These are phyloP conservation scores for Aptenodytes patagonicus DNA, from an alignment of 2,113 vertebrate genomes.

Conservation along the genomic window DNA sequence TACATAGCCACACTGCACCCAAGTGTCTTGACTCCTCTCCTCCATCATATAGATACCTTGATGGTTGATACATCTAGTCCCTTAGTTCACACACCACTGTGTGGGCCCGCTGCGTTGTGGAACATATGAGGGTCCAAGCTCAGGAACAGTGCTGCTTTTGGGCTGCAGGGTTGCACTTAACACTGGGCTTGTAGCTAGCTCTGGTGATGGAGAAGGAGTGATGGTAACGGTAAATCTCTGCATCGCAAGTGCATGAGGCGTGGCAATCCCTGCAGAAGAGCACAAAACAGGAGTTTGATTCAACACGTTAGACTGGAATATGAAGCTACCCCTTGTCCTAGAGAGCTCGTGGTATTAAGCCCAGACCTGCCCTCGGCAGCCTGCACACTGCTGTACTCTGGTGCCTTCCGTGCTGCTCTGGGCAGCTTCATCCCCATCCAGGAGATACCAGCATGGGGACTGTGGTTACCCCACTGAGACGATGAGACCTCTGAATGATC, in stretches of 20 bases:
- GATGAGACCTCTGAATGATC: not conserved
- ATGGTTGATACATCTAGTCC: not conserved
- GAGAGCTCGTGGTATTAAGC: not conserved
- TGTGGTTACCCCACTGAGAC: not conserved
- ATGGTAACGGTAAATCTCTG: not conserved
- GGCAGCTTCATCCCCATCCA: not conserved
- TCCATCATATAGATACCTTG: not conserved
- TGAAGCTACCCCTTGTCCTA: not conserved
- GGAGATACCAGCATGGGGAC: not conserved
- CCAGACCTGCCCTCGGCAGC: not conserved
- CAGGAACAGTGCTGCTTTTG: not conserved
- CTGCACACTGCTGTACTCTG: not conserved
- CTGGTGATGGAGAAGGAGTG: not conserved
- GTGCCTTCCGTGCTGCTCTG: not conserved
- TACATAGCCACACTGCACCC: not conserved
- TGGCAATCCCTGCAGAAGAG: not conserved
- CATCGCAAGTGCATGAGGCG: not conserved
- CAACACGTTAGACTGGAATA: not conserved
- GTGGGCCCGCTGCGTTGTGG: rapidly evolving
- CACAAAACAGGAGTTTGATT: not conserved
- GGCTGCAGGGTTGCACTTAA: not conserved
- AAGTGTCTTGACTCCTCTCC: not conserved
- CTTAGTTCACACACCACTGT: not conserved
- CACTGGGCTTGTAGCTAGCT: not conserved
- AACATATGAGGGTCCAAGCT: not conserved